These are phyloP conservation scores for Thunnus thynnus DNA, from an alignment of 2,113 vertebrate genomes.

Conservation along the genomic window DNA sequence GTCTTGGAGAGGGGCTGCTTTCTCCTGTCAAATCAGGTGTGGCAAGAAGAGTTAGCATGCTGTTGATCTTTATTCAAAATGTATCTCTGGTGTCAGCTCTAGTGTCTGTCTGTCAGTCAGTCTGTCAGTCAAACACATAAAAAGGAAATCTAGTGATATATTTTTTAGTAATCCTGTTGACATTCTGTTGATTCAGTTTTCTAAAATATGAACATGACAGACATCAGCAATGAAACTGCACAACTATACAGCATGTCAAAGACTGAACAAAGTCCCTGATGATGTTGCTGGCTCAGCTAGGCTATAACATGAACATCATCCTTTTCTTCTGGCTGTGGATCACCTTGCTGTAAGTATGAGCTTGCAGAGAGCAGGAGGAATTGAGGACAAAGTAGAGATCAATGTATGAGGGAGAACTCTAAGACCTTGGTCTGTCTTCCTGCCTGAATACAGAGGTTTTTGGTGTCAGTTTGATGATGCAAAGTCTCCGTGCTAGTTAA, in stretches of 20 bases:
- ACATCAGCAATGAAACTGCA: neutral
- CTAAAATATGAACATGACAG: conserved; percentile 9
- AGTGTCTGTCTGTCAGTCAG: neutral
- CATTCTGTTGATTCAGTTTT: conserved; percentile 3
- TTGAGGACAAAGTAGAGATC: neutral
- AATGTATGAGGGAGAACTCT: neutral
- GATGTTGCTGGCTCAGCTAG: neutral
- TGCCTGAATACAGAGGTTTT: conserved; percentile 1
- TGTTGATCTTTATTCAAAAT: conserved; percentile 31
- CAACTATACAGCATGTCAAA: neutral
- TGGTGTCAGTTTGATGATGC: neutral
- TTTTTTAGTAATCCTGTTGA: neutral
- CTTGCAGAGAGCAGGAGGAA: neutral
- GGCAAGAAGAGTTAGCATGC: neutral
- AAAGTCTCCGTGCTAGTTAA: neutral
- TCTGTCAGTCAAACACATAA: conserved; percentile 11
- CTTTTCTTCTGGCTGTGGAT: too few relatives aligned
- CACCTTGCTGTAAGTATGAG: neutral
- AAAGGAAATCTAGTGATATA: neutral
- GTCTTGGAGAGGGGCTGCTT: neutral
- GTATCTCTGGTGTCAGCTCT: neutral
- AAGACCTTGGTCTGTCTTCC: neutral
- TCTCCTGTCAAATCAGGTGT: conserved; percentile 24
- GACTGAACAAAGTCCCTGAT: neutral
- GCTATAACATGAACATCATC: neutral